phyloP scores from a whole-genome alignment of 2,113 vertebrate species.

The Rhadina sibilatrix region DNA sequence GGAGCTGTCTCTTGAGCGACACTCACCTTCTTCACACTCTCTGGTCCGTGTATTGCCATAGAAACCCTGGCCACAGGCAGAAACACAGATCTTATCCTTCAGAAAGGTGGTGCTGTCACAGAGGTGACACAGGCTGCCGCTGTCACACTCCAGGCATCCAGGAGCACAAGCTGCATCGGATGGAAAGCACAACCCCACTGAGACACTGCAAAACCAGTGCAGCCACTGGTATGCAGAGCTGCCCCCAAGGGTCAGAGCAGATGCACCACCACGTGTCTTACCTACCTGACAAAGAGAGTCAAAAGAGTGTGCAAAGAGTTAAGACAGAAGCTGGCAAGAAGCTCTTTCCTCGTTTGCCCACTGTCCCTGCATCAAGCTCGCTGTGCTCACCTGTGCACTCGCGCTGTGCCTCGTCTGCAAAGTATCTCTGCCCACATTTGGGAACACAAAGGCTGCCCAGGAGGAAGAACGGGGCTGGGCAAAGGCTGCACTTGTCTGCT shows the following conservation, averaged over 20 bases:
- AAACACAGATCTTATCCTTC: slow-evolving; percentile 79
- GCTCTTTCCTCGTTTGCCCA: neutral
- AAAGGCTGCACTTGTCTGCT: slow-evolving; percentile 75
- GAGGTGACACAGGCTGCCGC: slow-evolving; percentile 67
- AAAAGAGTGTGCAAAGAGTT: neutral
- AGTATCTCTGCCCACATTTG: slow-evolving; percentile 75
- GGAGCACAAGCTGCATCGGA: slow-evolving; percentile 78
- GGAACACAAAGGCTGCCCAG: slow-evolving; percentile 77
- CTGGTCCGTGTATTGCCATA: slow-evolving; percentile 71
- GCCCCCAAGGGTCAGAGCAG: neutral
- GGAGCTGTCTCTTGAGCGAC: neutral
- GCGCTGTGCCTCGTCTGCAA: slow-evolving; percentile 57
- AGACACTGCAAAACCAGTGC: neutral
- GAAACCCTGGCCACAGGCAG: slow-evolving; percentile 82
- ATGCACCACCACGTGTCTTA: neutral
- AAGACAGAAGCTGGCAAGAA: neutral
- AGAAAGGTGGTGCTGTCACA: slow-evolving; percentile 77
- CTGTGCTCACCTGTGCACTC: slow-evolving; percentile 78
- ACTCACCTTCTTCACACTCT: slow-evolving; percentile 82
- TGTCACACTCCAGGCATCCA: slow-evolving; percentile 83
- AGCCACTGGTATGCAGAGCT: neutral
- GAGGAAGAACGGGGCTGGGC: slow-evolving; percentile 75
- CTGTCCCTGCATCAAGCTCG: accelerated
- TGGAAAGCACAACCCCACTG: neutral
- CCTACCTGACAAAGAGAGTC: neutral